Evolutionary conservation across 92 coral and sea anemone genomes (phyloP).

Genomic region (Montipora capitata): DNA sequence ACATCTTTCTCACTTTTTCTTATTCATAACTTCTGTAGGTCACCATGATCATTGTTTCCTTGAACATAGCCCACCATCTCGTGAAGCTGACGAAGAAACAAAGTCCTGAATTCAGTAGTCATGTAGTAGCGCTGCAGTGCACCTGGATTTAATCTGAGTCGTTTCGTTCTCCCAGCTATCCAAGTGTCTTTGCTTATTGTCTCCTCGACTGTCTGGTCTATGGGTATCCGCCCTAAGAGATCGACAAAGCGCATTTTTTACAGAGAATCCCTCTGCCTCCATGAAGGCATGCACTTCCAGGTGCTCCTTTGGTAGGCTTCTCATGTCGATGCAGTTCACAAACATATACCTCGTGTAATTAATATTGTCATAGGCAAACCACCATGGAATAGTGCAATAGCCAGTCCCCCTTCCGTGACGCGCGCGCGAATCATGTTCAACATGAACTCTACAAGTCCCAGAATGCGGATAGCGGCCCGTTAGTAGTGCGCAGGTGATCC

Average conservation of each 20-base stretch:
- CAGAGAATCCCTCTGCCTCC: constrained; percentile 53
- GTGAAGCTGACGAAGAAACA: constrained; percentile 36
- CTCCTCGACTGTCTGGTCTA: constrained; percentile 52
- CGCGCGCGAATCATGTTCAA: constrained; percentile 60
- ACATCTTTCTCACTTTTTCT: constrained; percentile 49
- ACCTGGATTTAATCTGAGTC: constrained; percentile 57
- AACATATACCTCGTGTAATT: constrained; percentile 56
- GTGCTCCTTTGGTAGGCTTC: constrained; percentile 56
- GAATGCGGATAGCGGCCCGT: constrained; percentile 43
- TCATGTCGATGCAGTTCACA: constrained; percentile 43
- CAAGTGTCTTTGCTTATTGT: constrained; percentile 49
- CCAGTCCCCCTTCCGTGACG: constrained; percentile 66
- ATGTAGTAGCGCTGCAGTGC: constrained; percentile 34
- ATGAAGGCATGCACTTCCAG: constrained; percentile 36
- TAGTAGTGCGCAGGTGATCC: constrained; percentile 41
- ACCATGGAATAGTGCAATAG: constrained; percentile 73
- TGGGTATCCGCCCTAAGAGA: constrained; percentile 49
- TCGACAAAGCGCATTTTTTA: constrained; percentile 34
- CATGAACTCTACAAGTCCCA: constrained; percentile 70
- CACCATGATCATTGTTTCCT: constrained; percentile 43
- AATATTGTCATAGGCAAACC: constrained; percentile 67
- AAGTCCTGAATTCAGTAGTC: constrained; percentile 49
- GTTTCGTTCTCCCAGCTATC: constrained; percentile 58
- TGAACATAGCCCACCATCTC: constrained; percentile 54
- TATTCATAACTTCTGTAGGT: constrained; percentile 52